phyloP scores from a whole-genome alignment of 1,140 invertebrate species.

The Kradibia gibbosae region DNA sequence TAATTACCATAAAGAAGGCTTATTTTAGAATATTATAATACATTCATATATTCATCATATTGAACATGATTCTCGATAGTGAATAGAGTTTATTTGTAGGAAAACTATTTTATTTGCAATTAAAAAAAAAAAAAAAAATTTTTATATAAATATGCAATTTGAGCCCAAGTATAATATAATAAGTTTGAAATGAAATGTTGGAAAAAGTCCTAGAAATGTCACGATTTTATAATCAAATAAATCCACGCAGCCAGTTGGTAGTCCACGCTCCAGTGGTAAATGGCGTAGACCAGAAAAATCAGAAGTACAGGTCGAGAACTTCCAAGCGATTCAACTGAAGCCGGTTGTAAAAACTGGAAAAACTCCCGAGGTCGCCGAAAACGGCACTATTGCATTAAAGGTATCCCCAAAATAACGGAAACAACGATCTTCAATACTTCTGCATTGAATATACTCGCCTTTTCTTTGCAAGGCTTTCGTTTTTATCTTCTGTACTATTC shows the following conservation, averaged over 20 bases:
- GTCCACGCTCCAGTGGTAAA: constrained; percentile 57
- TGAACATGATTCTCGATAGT: no score
- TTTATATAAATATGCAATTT: not conserved
- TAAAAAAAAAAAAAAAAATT: not conserved
- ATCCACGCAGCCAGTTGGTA: constrained; percentile 28
- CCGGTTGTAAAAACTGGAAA: constrained; percentile 72
- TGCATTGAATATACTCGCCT: constrained; percentile 15
- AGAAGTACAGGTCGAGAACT: constrained; percentile 73
- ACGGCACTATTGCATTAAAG: constrained; percentile 66
- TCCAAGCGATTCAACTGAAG: constrained; percentile 77
- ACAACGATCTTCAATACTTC: constrained; percentile 23
- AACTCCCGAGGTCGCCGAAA: constrained; percentile 66
- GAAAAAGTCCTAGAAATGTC: not conserved
- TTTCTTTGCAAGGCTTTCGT: constrained; percentile 48
- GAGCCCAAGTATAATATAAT: not conserved
- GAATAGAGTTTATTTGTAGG: no score
- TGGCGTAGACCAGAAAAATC: constrained; percentile 68
- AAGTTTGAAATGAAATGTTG: not conserved
- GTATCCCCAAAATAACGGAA: constrained; percentile 58
- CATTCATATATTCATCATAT: no score
- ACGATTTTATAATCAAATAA: constrained; percentile 18
- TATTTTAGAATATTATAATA: no score
- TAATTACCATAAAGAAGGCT: no score
- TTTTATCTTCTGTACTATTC: constrained; percentile 49
- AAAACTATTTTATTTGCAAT: no score